Conservation (phyloP, 2,113 vertebrate genomes). For the Solenodon paradoxus region DNA sequence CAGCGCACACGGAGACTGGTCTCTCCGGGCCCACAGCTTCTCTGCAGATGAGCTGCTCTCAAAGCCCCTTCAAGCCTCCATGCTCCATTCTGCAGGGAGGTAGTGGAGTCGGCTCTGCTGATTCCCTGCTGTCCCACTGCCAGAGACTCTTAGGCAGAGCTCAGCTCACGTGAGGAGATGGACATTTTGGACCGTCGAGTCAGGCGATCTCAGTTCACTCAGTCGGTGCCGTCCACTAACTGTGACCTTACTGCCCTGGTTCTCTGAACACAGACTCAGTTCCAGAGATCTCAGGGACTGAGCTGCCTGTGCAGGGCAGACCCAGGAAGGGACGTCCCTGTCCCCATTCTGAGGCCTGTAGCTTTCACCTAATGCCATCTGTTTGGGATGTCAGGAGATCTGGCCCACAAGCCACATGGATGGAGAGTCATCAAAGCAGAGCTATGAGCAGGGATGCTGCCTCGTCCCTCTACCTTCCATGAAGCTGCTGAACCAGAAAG, state of each 20-base stretch:
- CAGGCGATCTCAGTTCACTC: not conserved
- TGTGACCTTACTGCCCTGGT: not conserved
- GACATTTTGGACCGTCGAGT: not conserved
- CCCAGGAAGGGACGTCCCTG: too few relatives aligned
- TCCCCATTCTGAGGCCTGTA: too few relatives aligned
- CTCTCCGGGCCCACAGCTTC: accelerated
- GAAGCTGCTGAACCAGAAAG: too few relatives aligned
- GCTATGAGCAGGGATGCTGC: too few relatives aligned
- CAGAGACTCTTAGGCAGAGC: not conserved
- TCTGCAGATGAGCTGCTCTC: not conserved
- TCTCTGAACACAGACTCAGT: not conserved
- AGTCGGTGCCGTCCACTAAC: not conserved
- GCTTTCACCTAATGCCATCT: too few relatives aligned
- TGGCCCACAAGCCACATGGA: too few relatives aligned
- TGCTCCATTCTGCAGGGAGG: not conserved
- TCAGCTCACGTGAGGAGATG: not conserved
- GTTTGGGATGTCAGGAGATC: too few relatives aligned
- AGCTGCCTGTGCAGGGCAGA: too few relatives aligned
- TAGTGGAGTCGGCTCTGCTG: too few relatives aligned
- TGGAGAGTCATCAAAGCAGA: too few relatives aligned
- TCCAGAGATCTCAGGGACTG: too few relatives aligned
- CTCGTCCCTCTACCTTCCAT: too few relatives aligned
- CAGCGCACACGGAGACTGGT: not conserved
- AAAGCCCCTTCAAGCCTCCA: not conserved
- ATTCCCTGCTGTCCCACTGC: not conserved